Evolutionary conservation across 35 echinoderm and acorn worm genomes (phyloP).

Genomic region (Apostichopus californicus): DNA sequence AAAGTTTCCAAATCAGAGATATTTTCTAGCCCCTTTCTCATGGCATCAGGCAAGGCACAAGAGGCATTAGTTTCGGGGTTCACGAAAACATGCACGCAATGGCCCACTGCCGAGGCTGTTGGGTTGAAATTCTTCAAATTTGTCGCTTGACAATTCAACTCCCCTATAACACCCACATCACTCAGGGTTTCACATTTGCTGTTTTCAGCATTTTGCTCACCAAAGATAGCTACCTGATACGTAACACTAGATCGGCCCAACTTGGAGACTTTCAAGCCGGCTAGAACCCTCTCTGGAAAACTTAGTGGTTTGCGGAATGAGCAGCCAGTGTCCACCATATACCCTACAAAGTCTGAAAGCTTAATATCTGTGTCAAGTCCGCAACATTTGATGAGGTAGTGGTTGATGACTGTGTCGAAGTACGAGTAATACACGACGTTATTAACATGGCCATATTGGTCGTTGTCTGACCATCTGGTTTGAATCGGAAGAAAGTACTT

Average conservation of each 20-base stretch:
- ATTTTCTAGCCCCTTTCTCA: constrained; percentile 60
- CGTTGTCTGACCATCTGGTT: constrained; percentile 80
- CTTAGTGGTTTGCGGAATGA: constrained; percentile 66
- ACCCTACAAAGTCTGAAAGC: constrained; percentile 71
- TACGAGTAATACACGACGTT: constrained; percentile 90
- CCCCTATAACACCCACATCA: background rate
- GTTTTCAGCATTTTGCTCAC: constrained; percentile 14
- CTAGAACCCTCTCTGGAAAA: constrained; percentile 80
- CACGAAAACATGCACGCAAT: constrained; percentile 94
- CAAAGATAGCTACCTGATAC: constrained; percentile 80
- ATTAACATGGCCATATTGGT: constrained; percentile 93
- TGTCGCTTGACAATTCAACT: background rate
- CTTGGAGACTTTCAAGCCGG: constrained; percentile 67
- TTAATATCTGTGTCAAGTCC: constrained; percentile 58
- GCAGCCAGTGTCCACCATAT: constrained; percentile 83
- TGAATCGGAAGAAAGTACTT: constrained; percentile 91
- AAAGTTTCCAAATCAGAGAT: background rate
- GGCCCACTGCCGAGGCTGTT: constrained; percentile 81
- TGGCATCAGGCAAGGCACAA: constrained; percentile 39
- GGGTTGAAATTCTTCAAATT: constrained; percentile 22
- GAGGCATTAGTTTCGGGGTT: constrained; percentile 54
- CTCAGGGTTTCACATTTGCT: background rate
- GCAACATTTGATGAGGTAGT: constrained; percentile 80
- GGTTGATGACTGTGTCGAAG: constrained; percentile 89
- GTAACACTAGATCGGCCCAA: constrained; percentile 84